phyloP scores from a whole-genome alignment of 2,888 invertebrate genomes.

The Congeria kusceri region DNA sequence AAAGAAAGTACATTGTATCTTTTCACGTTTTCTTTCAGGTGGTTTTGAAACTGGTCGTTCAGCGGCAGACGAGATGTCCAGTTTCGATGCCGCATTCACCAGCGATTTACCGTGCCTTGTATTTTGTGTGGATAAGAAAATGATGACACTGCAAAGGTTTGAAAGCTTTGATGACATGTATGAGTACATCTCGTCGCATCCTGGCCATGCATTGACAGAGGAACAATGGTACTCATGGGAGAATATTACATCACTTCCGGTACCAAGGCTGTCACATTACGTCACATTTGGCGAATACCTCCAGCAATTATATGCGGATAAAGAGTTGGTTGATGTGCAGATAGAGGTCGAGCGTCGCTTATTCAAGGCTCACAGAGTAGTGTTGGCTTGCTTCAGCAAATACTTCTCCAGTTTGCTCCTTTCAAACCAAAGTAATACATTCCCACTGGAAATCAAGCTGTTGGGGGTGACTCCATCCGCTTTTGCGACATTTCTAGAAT shows the following conservation, averaged over 20 bases:
- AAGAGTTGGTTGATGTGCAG: conserved; percentile 69
- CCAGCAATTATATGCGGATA: conserved; percentile 75
- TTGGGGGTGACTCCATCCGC: conserved; percentile 62
- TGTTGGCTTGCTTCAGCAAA: conserved; percentile 72
- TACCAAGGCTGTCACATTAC: conserved; percentile 53
- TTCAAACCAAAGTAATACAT: conserved; percentile 36
- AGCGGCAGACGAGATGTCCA: not conserved
- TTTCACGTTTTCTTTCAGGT: too few relatives aligned
- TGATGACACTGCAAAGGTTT: not conserved
- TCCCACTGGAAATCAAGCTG: conserved; percentile 66
- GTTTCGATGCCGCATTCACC: conserved; percentile 17
- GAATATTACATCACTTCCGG: conserved; percentile 5
- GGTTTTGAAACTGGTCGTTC: too few relatives aligned
- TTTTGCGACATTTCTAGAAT: conserved; percentile 69
- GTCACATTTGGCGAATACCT: conserved; percentile 70
- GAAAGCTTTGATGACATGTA: conserved; percentile 12
- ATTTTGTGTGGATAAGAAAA: conserved; percentile 2
- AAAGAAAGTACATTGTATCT: too few relatives aligned
- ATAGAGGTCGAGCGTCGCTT: conserved; percentile 64
- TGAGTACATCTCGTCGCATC: not conserved
- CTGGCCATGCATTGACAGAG: not conserved
- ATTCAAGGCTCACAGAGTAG: conserved; percentile 72
- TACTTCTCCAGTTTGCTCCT: conserved; percentile 70
- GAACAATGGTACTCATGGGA: not conserved
- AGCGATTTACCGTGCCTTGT: conserved; percentile 2